Base-by-base conservation (phyloP, 2,888 invertebrate species). In the Stenolophus ochropezus region DNA sequence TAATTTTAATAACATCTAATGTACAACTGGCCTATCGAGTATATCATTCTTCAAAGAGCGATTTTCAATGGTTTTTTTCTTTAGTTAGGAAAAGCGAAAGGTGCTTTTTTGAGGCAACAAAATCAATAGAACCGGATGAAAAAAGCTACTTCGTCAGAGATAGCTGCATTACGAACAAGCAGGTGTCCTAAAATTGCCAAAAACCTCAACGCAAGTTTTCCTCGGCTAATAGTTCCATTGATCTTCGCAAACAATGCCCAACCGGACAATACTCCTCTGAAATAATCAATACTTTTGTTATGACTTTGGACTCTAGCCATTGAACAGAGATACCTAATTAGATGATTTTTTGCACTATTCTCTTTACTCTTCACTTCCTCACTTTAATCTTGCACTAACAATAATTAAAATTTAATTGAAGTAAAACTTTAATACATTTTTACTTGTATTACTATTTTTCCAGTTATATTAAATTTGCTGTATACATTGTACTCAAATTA, bases 281-380 rank as follows among this genome's bases (percentile, higher is more conserved):
- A 71, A 71, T 71, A 71, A 71, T 71, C 71, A 71, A 71, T 71
- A 71, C 71, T 71, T 25, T 71, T 71, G 42, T 71, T 71, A 47
- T 42, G 71, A 71, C 47, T 71, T 71, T 71, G 42, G 47, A 27
- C 61, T 27, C 16, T 27, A 16, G 27, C 61, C 14, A 25, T 14
- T 65, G 16, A 65, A 23, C 61, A 65, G 14, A 65, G 21, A 27
- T 14, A 27, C 61, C 27, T 27, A 65, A 27, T 65, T 65, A 65
- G 61, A 65, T 27, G 61, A 65, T 27, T 65, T 65, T 65, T 65
- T 65, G 51, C 61, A 25, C 61, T n/a, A 23, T 23, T 11, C 21
- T 23, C 58, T 58, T 23, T 58, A 58, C 16, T 58, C 21, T 58
- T 23, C 23, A 23, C 25, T 27, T 65, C 25, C 21, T 65, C 16